Percentiles rank a stretch among this genome's conserved stretches.
phyloP scores from a whole-genome alignment of 2,113 vertebrate genomes.

The Ardeotis arabs region DNA sequence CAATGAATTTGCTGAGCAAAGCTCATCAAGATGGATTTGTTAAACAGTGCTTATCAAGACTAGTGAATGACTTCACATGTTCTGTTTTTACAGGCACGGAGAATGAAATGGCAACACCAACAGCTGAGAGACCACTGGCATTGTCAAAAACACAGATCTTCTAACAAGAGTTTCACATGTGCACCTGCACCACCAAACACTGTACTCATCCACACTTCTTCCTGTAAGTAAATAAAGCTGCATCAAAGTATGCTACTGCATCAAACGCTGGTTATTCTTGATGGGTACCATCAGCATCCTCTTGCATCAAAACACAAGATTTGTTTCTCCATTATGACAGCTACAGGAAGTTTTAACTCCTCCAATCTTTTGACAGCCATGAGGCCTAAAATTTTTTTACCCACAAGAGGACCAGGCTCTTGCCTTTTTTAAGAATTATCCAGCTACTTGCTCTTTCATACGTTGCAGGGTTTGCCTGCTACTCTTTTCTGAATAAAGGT shows the following conservation, averaged over 20 bases:
- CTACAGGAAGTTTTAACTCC: not conserved
- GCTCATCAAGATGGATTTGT: too few species aligned
- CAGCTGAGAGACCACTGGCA: not conserved
- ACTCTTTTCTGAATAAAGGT: not conserved
- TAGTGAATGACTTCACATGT: not conserved
- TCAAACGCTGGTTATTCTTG: not conserved
- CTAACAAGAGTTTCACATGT: rapidly evolving
- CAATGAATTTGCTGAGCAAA: not conserved
- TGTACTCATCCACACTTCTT: not conserved
- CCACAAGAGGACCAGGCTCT: not conserved
- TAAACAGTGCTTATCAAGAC: not conserved
- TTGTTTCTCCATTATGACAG: constrained; percentile 12
- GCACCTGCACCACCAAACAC: not conserved
- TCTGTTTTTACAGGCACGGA: not conserved
- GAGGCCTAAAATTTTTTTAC: not conserved
- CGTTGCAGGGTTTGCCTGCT: not conserved
- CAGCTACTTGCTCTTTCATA: not conserved
- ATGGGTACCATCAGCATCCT: not conserved
- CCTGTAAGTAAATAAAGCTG: not conserved
- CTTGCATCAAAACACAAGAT: not conserved
- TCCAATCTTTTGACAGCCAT: not conserved
- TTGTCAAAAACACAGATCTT: not conserved
- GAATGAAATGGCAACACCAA: not conserved
- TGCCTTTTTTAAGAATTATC: not conserved
- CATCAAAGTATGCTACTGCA: not conserved